A percentile compares a stretch with the other conserved stretches of the same genome.
Conservation (phyloP, 2,888 invertebrate genomes). For the Lycophotia porphyrea region DNA sequence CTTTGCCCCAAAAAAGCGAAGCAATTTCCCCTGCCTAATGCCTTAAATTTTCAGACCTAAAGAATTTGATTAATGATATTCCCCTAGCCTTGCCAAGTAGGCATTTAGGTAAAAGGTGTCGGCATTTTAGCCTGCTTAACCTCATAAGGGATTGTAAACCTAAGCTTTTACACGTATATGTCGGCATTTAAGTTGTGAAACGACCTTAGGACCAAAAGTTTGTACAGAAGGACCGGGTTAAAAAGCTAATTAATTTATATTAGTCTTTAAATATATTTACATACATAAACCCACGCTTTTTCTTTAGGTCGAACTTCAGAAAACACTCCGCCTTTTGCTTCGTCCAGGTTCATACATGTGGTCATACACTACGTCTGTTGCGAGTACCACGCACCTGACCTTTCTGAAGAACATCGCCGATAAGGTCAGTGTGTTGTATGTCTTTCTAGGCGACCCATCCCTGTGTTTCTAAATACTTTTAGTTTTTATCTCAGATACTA, state of each 20-base stretch:
- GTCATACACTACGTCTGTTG: no score
- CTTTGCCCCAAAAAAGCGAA: conserved; percentile 9
- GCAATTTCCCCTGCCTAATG: conserved; percentile 51
- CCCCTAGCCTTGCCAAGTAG: conserved; percentile 10
- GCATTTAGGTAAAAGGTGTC: conserved; percentile 26
- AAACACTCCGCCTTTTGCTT: no score
- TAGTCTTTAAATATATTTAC: not conserved
- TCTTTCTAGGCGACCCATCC: no score
- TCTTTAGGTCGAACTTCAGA: no score
- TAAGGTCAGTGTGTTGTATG: no score
- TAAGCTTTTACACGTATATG: conserved; percentile 8
- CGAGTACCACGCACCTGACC: no score
- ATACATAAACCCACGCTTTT: no score
- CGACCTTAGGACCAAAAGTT: not conserved
- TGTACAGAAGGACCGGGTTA: conserved; percentile 17
- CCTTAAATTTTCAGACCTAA: conserved; percentile 34
- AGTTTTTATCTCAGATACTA: no score
- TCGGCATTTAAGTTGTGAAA: conserved; percentile 16
- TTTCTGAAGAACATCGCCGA: no score
- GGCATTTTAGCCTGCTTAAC: conserved; percentile 14
- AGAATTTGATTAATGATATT: conserved; percentile 32
- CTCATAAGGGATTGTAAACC: conserved; percentile 18
- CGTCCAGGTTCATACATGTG: no score
- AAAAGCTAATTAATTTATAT: not conserved
- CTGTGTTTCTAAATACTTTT: no score